phyloP scores from a whole-genome alignment of 1,140 invertebrate species.

The Drosophila kurseongensis region DNA sequence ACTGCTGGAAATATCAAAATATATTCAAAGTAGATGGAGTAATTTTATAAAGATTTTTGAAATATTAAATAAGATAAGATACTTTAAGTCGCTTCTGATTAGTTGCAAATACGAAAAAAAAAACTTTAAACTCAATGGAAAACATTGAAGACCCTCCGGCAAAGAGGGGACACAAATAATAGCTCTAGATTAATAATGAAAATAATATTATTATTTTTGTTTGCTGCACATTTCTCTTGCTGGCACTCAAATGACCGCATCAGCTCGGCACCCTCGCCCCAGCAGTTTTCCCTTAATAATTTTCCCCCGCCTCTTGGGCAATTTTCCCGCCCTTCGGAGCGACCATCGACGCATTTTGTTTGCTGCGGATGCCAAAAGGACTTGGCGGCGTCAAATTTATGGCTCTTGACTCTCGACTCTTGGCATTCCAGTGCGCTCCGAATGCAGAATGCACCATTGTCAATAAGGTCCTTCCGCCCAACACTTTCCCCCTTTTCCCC shows the following conservation, averaged over 20 bases:
- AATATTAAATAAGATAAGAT: too few species aligned
- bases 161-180: constrained; percentile 19
- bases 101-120: background rate
- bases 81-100: background rate
- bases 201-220: constrained; percentile 41
- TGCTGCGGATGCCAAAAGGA: constrained; percentile 53
- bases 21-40: too few species aligned
- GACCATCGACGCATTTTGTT: constrained; percentile 51
- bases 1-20: too few species aligned
- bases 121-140: background rate
- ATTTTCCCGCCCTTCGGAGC: constrained; percentile 15
- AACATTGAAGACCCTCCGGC: background rate
- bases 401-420: constrained; percentile 45
- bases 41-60: too few species aligned
- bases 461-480: constrained; percentile 28
- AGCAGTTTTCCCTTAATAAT: constrained; percentile 13
- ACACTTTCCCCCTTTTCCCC: background rate
- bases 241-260: constrained; percentile 49
- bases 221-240: constrained; percentile 45
- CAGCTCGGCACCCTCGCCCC: constrained; percentile 33
- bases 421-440: constrained; percentile 36
- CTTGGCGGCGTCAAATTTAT: constrained; percentile 58
- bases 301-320: constrained; percentile 1
- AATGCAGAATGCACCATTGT: constrained; percentile 43
- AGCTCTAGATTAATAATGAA: constrained; percentile 41